Percentiles rank a stretch among this genome's conserved stretches.
Evolutionary conservation across 23 tunicate genomes (phyloP).

Genomic region (Diplosoma virens): DNA sequence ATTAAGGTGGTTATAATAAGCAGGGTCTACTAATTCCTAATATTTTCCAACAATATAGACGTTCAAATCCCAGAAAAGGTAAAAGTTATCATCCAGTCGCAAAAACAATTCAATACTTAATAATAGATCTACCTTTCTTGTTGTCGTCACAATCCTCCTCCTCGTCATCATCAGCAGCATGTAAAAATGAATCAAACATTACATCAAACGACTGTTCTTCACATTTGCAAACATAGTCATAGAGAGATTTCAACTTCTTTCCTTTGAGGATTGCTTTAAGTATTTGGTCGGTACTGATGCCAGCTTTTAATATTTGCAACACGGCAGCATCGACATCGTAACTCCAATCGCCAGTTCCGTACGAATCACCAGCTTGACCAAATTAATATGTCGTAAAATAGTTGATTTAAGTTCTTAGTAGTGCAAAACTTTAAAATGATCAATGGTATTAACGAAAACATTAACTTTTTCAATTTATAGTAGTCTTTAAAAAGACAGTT

Average conservation of each 20-base stretch:
- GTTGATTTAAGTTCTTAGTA: no score
- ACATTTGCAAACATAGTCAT: background rate
- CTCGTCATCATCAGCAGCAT: background rate
- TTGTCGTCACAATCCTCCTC: background rate
- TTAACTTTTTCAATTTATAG: no score
- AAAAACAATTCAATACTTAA: no score
- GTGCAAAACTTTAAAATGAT: background rate
- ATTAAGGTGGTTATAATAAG: no score
- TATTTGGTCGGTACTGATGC: background rate
- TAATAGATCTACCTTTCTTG: no score
- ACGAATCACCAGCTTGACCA: constrained; percentile 14
- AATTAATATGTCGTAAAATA: background rate
- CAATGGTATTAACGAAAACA: background rate
- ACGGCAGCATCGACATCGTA: constrained; percentile 6
- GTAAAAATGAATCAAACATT: background rate
- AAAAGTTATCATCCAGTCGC: background rate
- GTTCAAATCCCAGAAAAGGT: background rate
- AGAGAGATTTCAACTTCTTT: background rate
- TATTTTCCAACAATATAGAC: background rate
- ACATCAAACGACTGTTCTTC: background rate
- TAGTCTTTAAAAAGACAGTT: no score
- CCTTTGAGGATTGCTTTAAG: background rate
- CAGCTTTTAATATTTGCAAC: background rate
- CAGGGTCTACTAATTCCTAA: no score
- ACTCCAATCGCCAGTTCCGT: background rate